Evolutionary conservation across 2,888 invertebrate species (phyloP).

Genomic region (Monoplex corrugatus): DNA sequence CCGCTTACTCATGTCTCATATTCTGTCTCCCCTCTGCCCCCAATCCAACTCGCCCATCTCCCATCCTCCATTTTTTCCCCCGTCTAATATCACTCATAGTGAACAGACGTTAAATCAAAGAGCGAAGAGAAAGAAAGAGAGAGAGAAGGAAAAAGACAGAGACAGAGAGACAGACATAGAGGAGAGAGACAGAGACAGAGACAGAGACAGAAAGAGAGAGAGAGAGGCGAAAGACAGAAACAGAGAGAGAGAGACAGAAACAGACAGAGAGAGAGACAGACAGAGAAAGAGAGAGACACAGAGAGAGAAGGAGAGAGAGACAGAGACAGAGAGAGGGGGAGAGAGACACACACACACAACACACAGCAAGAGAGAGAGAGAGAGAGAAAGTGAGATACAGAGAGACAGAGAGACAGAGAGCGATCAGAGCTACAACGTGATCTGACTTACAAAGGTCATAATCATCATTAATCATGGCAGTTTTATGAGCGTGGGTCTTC

Average conservation of each 20-base stretch:
- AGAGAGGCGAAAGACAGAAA: background rate
- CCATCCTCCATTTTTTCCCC: background rate
- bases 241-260: background rate
- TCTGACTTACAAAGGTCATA: no score
- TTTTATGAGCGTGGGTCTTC: background rate
- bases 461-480: background rate
- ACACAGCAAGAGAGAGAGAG: no score
- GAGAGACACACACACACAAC: no score
- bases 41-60: background rate
- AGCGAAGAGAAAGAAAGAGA: background rate
- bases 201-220: constrained; percentile 43
- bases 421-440: no score
- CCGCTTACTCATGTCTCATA: no score
- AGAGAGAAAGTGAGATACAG: no score
- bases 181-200: constrained; percentile 37
- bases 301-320: constrained; percentile 31
- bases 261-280: background rate
- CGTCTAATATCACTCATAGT: no score
- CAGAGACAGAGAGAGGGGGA: no score
- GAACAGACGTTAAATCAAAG: no score
- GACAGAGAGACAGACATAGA: background rate
- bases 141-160: background rate
- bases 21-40: no score
- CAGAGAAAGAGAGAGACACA: constrained; percentile 33
- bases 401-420: no score